Conservation (phyloP, 2,888 invertebrate species). For the Pinctada fucata region DNA sequence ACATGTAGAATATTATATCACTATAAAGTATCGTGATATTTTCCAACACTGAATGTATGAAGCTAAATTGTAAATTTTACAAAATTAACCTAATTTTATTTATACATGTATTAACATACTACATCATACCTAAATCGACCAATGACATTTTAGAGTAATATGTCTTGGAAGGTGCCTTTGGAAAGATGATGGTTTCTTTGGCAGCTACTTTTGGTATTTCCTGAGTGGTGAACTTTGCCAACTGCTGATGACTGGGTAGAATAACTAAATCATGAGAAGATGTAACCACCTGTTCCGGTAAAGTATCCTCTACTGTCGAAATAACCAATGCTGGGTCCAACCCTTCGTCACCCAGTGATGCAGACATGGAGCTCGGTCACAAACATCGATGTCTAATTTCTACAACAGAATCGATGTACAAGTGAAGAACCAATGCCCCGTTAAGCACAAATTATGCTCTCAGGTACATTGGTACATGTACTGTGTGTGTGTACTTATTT, state of each 20-base stretch:
- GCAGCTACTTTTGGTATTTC: not conserved
- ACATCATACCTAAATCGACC: conserved; percentile 80
- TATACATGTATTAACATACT: not conserved
- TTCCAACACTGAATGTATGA: too few species aligned
- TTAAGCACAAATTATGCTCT: too few species aligned
- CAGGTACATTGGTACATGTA: too few species aligned
- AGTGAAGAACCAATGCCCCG: too few species aligned
- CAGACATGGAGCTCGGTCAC: conserved; percentile 16
- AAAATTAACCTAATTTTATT: too few species aligned
- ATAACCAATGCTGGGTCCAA: conserved; percentile 31
- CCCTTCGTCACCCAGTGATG: conserved; percentile 30
- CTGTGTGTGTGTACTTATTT: too few species aligned
- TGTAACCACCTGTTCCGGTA: not conserved
- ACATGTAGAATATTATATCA: too few species aligned
- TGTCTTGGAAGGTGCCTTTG: conserved; percentile 1
- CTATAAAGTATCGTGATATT: too few species aligned
- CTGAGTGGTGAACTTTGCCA: not conserved
- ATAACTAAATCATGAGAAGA: not conserved
- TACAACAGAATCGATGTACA: too few species aligned
- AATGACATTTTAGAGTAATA: conserved; percentile 68
- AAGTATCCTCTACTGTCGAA: conserved; percentile 17
- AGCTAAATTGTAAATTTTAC: too few species aligned
- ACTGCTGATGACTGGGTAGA: not conserved
- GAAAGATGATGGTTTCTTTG: conserved; percentile 24
- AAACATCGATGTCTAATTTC: not conserved